Evolutionary conservation across 2,113 vertebrate genomes (phyloP), one percentile per base, ranked within the genome.

Genomic region (Ictalurus furcatus): DNA sequence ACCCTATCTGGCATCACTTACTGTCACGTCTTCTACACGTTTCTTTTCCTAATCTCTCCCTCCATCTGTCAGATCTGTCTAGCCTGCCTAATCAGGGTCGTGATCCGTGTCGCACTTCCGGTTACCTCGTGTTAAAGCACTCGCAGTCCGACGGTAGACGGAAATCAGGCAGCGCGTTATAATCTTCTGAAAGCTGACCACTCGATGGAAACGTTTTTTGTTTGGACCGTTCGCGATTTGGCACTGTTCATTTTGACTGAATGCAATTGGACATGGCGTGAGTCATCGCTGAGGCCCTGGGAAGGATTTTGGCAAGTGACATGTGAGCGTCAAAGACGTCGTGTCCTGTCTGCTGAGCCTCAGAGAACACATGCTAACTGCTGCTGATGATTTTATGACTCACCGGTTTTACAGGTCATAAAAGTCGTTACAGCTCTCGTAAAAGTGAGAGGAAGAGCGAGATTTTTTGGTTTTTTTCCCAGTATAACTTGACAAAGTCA

Each of bases 21-120:
- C 89, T 86, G 90, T 92, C 92, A 92, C 91, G 90, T 95, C 92
- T 91, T 90, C 93, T 94, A 87, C 92, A 90, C 74, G 92, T 95
- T 93, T 93, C 87, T 92, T 92, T 90, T 92, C 90, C 93, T 96
- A 95, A 95, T 95, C 95, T 93, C 88, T 92, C 92, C 90, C 92
- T 91, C 95, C 96, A 96, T 96, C 95, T 96, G 95, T 93, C 92
- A 89, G 88, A 88, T 78, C 88, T 91, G 94, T 94, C 94, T 94
- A 89, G 93, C 86, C 88, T 34, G 84, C 71, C 93, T 89, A 90
- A 94, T 95, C 93, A 93, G 89, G 76, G 4, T 82, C 86, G 92
- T 89, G 81, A 65, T 81, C 85, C 37, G 54, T 83, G 28, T 40
- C 84, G 82, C 71, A 67, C 17, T 74, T 80, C 78, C 56, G 56